Conservation (phyloP, 2,888 invertebrate genomes). For the Polylopha cassiicola region DNA sequence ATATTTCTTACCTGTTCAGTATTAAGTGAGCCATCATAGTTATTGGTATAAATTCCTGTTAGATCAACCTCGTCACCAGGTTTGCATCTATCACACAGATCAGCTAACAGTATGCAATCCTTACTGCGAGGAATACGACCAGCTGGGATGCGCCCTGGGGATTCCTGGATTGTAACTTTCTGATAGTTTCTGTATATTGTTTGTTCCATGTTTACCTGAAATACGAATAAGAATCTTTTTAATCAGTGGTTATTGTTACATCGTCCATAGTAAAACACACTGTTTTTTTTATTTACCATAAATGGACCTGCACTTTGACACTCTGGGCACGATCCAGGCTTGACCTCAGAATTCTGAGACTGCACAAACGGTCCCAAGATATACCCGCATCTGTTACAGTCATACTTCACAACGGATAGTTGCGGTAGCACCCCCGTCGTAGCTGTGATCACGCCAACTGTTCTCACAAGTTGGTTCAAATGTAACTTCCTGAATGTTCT, state of each 20-base stretch:
- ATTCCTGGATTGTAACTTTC: conserved; percentile 97
- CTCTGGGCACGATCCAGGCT: conserved; percentile 97
- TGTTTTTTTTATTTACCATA: conserved; percentile 85
- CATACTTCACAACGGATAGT: conserved; percentile 95
- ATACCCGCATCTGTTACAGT: conserved; percentile 97
- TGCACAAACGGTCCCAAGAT: conserved; percentile 98
- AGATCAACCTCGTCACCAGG: conserved; percentile 98
- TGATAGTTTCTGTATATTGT: conserved; percentile 99
- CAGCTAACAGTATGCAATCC: conserved; percentile 95
- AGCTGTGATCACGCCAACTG: conserved; percentile 94
- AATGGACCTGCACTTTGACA: conserved; percentile 98
- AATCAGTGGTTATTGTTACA: background rate
- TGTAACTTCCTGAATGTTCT: conserved; percentile 93
- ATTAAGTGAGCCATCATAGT: conserved; percentile 97
- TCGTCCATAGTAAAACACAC: too few species aligned
- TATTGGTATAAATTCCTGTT: conserved; percentile 97
- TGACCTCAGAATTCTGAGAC: conserved; percentile 93
- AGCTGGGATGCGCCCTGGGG: conserved; percentile 97
- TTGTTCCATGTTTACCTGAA: conserved; percentile 98
- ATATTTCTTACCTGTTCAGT: conserved; percentile 82
- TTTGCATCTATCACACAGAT: conserved; percentile 97
- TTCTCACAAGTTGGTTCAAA: conserved; percentile 94
- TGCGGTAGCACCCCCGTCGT: conserved; percentile 98
- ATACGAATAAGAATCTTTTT: background rate
- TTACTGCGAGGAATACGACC: conserved; percentile 98